These are phyloP conservation scores for Rhagoletis pomonella DNA, from an alignment of 1,140 invertebrate species.

Conservation along the genomic window DNA sequence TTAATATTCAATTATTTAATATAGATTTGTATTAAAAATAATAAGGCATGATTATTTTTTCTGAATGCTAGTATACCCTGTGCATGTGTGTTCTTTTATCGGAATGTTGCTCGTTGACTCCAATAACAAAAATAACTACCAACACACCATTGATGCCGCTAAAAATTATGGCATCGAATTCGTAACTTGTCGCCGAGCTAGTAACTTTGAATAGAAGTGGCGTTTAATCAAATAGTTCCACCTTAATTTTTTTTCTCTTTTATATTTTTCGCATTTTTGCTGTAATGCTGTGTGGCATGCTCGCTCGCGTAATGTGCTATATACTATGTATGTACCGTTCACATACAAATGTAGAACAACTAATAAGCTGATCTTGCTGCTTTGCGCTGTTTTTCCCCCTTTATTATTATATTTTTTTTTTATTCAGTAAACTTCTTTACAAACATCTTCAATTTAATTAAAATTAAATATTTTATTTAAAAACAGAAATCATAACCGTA, in stretches of 20 bases:
- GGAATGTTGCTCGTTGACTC: conserved; percentile 23
- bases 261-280: conserved; percentile 3
- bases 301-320: not conserved
- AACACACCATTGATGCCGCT: not conserved
- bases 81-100: not conserved
- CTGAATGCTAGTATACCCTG: not conserved
- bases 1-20: not conserved
- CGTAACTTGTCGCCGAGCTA: not conserved
- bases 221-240: not conserved
- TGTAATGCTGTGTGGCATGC: conserved; percentile 47
- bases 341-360: not conserved
- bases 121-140: not conserved
- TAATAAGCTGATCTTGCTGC: conserved; percentile 49
- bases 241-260: not conserved
- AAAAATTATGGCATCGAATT: not conserved
- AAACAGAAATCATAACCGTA: conserved; percentile 17
- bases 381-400: conserved; percentile 15
- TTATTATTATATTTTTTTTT: not conserved
- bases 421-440: not conserved
- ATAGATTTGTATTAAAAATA: not conserved
- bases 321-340: not conserved
- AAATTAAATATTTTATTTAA: not conserved
- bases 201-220: not conserved
- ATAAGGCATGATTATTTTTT: conserved; percentile 12
- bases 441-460: not conserved